Evolutionary conservation across 2,797 vertebrate genomes (phyloP).

Genomic region (Rhynchonycteris naso): DNA sequence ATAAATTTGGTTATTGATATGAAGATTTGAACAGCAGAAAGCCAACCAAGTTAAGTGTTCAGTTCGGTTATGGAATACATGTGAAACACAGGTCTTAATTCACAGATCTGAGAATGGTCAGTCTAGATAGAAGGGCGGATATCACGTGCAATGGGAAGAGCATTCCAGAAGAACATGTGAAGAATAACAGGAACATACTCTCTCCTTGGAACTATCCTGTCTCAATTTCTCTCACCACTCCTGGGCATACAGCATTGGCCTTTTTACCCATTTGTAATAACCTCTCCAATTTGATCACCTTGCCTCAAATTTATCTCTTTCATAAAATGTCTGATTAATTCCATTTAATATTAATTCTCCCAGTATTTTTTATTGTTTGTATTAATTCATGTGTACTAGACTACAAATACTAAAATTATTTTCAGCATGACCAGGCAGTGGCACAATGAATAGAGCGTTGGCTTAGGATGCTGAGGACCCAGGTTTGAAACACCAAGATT

Average conservation of each 20-base stretch:
- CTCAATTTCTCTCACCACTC: neutral
- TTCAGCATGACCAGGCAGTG: neutral
- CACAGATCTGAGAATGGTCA: neutral
- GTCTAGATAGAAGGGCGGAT: neutral
- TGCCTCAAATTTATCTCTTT: slow-evolving; percentile 24
- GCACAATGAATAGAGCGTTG: no score
- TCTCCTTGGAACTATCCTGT: neutral
- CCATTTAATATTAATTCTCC: slow-evolving; percentile 44
- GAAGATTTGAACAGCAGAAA: slow-evolving; percentile 45
- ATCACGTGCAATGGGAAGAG: neutral
- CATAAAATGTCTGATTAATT: slow-evolving; percentile 51
- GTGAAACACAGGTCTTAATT: neutral
- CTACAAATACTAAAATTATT: neutral
- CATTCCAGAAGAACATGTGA: slow-evolving; percentile 16
- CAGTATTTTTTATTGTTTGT: slow-evolving; percentile 39
- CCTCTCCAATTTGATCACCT: slow-evolving; percentile 8
- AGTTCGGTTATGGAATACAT: neutral
- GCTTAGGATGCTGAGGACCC: no score
- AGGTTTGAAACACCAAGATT: no score
- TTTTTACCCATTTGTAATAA: neutral
- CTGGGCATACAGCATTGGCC: neutral
- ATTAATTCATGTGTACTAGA: slow-evolving; percentile 40
- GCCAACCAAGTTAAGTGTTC: neutral
- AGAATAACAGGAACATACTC: neutral
- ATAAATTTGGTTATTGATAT: neutral